These are phyloP conservation scores for Cheilosia urbana DNA, from an alignment of 2,888 invertebrate species.

Conservation along the genomic window DNA sequence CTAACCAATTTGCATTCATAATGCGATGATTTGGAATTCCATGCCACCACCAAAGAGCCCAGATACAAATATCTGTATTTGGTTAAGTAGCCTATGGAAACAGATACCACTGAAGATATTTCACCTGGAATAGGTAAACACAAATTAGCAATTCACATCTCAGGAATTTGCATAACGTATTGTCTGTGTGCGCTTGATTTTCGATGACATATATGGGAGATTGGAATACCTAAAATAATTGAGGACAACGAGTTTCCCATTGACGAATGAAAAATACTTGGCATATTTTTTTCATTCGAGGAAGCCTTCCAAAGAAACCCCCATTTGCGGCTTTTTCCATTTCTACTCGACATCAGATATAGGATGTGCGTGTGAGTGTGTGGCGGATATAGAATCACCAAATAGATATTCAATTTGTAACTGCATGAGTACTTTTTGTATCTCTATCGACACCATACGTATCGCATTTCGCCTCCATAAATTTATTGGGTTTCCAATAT, in stretches of 20 bases:
- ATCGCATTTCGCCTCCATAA: conserved; percentile 51
- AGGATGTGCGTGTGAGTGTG: background rate
- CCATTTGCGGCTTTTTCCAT: conserved; percentile 44
- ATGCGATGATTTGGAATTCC: conserved; percentile 56
- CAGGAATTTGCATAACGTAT: conserved; percentile 57
- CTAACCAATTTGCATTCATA: conserved; percentile 50
- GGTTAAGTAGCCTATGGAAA: conserved; percentile 8
- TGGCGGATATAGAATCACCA: conserved; percentile 27
- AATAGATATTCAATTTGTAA: conserved; percentile 26
- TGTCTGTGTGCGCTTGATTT: conserved; percentile 28
- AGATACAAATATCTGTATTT: conserved; percentile 56
- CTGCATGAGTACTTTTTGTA: background rate
- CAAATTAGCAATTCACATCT: conserved; percentile 60
- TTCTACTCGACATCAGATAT: conserved; percentile 39
- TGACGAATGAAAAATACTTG: conserved; percentile 12
- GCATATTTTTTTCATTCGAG: conserved; percentile 12
- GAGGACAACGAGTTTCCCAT: conserved; percentile 32
- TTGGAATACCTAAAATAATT: conserved; percentile 1
- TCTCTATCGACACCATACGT: conserved; percentile 10
- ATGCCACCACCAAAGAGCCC: background rate
- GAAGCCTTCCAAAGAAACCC: conserved; percentile 42
- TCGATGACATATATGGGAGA: conserved; percentile 29
- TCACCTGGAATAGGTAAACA: background rate
- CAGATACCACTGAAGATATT: conserved; percentile 11
- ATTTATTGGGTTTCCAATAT: conserved; percentile 55